These are phyloP conservation scores for Brienomyrus longianalis DNA, from an alignment of 2,113 vertebrate species.

Conservation along the genomic window DNA sequence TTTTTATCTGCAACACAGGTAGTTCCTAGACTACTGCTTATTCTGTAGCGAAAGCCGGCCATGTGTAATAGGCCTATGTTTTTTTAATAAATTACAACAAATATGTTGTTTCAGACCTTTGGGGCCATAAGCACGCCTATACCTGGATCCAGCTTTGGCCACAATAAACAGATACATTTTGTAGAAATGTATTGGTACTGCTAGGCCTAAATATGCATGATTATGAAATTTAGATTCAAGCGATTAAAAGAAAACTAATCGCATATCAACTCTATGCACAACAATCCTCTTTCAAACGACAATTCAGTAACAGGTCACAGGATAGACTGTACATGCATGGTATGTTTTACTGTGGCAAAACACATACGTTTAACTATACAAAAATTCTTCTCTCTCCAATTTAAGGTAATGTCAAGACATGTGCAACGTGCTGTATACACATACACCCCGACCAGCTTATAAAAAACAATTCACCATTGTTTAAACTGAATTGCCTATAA, in stretches of 20 bases:
- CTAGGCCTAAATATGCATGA: not conserved
- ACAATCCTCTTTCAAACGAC: not conserved
- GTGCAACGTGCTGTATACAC: not conserved
- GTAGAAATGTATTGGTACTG: not conserved
- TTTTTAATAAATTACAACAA: not conserved
- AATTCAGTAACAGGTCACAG: not conserved
- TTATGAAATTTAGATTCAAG: not conserved
- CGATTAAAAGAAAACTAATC: not conserved
- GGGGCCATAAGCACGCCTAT: not conserved
- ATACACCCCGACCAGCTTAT: not conserved
- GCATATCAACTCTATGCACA: not conserved
- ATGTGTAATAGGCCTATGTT: not conserved
- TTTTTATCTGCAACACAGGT: not conserved
- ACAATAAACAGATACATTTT: not conserved
- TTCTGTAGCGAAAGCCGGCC: not conserved
- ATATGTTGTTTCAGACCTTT: not conserved
- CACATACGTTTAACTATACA: not conserved
- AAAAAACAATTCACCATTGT: not conserved
- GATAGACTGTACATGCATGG: not conserved
- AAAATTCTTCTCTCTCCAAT: not conserved
- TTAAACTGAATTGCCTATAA: not conserved
- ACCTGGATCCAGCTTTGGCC: not conserved
- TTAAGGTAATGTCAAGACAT: not conserved
- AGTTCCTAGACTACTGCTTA: not conserved
- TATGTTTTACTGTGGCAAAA: not conserved